These are phyloP conservation scores for Leptoclinus maculatus DNA, from an alignment of 2,797 vertebrate genomes.

Conservation along the genomic window DNA sequence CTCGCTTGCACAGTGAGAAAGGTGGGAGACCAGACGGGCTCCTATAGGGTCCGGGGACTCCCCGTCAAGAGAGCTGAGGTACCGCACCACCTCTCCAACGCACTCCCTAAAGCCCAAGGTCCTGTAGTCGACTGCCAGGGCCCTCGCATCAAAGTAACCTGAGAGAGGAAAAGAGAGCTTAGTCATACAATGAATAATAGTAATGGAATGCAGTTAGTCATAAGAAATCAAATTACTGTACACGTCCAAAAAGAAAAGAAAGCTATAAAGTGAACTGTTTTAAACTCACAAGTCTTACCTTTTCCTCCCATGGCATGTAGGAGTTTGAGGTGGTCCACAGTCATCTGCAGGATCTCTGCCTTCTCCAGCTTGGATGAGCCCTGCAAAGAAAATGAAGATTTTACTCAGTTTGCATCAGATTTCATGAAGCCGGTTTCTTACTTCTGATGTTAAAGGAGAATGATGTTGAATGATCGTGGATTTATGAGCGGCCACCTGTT, in stretches of 20 bases:
- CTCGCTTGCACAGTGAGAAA: slow-evolving; percentile 92
- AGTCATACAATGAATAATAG: not conserved
- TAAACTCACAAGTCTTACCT: slow-evolving; percentile 77
- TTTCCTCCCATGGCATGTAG: slow-evolving; percentile 93
- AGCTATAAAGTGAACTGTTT: not conserved
- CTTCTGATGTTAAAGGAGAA: not conserved
- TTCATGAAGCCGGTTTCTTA: not conserved
- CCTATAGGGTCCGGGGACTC: slow-evolving; percentile 89
- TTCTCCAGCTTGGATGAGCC: slow-evolving; percentile 96
- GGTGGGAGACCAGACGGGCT: slow-evolving; percentile 94
- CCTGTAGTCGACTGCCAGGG: slow-evolving; percentile 93
- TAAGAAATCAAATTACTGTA: not conserved
- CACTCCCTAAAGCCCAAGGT: slow-evolving; percentile 95
- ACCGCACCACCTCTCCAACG: slow-evolving; percentile 93
- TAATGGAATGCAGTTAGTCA: slow-evolving; percentile 15
- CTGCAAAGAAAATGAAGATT: slow-evolving; percentile 67
- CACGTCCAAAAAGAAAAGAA: not conserved
- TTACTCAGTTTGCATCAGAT: not conserved
- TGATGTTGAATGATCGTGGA: not conserved
- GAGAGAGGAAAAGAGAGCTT: slow-evolving; percentile 35
- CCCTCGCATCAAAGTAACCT: slow-evolving; percentile 94
- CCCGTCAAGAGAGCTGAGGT: slow-evolving; percentile 91
- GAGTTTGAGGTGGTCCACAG: slow-evolving; percentile 95
- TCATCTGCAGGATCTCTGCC: slow-evolving; percentile 97
- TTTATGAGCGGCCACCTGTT: slow-evolving; percentile 85